Evolutionary conservation across 2,888 invertebrate species (phyloP), one percentile per base, ranked within the genome.

Genomic region (Clostera curtula): DNA sequence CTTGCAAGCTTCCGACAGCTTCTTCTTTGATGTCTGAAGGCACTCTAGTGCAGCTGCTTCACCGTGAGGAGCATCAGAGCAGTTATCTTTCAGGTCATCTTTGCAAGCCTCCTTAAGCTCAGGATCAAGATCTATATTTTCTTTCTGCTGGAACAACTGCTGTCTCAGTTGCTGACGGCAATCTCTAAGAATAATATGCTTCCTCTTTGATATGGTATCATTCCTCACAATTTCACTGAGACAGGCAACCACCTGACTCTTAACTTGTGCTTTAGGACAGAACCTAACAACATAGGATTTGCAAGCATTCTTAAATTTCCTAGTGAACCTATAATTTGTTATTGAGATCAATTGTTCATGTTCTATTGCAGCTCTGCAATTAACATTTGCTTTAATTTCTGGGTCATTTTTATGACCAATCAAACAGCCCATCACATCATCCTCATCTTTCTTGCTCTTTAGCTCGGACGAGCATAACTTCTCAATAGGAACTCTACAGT

Each of bases 321-420:
- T 93, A 1, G 93, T 95, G 65, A 98, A 98, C 53, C 91, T 92
- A 71, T 95, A 97, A 74, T 96, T 95, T 69, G 97, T 95, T 41
- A 98, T 68, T 2, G 95, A 92, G 36, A 97, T 93, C 35, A 99
- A 85, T 75, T 99, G 98, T 62, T 97, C 97, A 82, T 99, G 98
- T 75, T 98, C 98, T 25, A 99, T 92, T 35, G 96, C 96, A 17
- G 94, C 93, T 40, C 92, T 87, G 71, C 98, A 98, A 69, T 96
- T 95, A 0, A 80, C 51, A 60, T 92, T 91, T 9, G 89, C 86
- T 52, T 91, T 89, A 56, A 95, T 88, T 54, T 92, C 89, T 3
- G 91, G 88, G 51, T 95, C 92, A 67, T 95, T 95, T 76, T 98
- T 98, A 66, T 96, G 93, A 17, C 90, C 85, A 31, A 98, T 93